These are phyloP conservation scores for Onthophagus taurus DNA, from an alignment of 1,140 invertebrate species.

Conservation along the genomic window DNA sequence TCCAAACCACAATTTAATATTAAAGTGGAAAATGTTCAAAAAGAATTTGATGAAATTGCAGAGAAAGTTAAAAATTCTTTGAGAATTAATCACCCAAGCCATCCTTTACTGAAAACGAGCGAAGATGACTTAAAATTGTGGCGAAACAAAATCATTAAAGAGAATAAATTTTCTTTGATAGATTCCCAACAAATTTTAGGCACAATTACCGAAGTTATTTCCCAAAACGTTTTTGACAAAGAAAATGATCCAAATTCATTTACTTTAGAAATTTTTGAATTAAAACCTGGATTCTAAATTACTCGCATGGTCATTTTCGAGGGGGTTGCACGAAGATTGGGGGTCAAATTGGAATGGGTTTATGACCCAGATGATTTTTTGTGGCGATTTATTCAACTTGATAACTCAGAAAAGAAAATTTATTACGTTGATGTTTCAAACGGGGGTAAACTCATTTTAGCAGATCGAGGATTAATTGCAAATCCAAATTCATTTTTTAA, in stretches of 20 bases:
- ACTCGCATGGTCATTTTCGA: constrained; percentile 56
- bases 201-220: constrained; percentile 43
- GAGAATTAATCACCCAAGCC: constrained; percentile 58
- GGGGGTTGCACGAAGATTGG: constrained; percentile 54
- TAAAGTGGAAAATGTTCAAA: constrained; percentile 26
- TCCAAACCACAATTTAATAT: constrained; percentile 39
- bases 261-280: constrained; percentile 50
- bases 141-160: constrained; percentile 38
- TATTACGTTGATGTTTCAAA: constrained; percentile 52
- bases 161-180: constrained; percentile 39
- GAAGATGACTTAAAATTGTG: constrained; percentile 35
- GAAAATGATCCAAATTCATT: constrained; percentile 48
- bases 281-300: constrained; percentile 50
- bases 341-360: constrained; percentile 55
- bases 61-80: constrained; percentile 43
- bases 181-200: constrained; percentile 39
- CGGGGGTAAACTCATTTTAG: too few relatives aligned
- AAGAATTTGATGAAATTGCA: constrained; percentile 34
- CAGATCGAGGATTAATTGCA: too few relatives aligned
- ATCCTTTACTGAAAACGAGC: constrained; percentile 39
- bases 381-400: constrained; percentile 49
- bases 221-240: constrained; percentile 43
- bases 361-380: constrained; percentile 59
- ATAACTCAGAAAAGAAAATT: constrained; percentile 23
- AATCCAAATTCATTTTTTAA: background rate